Conservation (phyloP, 2,113 vertebrate species). For the Mionectes macconnelli region DNA sequence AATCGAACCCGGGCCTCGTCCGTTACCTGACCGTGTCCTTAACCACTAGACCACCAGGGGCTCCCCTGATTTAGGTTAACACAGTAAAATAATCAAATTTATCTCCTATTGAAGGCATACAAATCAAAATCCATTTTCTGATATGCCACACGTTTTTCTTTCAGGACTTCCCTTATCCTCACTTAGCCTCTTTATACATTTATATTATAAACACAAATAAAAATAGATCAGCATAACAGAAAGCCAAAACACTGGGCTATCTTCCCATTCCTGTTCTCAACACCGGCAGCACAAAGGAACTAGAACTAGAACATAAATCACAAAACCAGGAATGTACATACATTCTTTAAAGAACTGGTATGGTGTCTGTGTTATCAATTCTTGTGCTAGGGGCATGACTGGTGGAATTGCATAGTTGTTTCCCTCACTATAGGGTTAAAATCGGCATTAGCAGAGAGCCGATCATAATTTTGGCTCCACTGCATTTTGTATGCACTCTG, state of each 20-base stretch:
- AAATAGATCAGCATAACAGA: background rate
- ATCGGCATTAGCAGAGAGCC: rapidly evolving
- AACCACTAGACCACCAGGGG: too few species aligned
- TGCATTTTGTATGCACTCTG: background rate
- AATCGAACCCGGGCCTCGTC: too few species aligned
- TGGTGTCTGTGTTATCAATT: background rate
- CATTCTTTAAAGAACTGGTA: background rate
- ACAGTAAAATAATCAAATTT: background rate
- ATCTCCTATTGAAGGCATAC: background rate
- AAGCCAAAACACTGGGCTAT: background rate
- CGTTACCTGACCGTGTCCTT: too few species aligned
- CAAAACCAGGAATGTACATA: background rate
- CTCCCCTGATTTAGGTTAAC: background rate
- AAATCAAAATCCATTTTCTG: background rate
- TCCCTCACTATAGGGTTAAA: background rate
- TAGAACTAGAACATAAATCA: background rate
- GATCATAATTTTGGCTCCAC: background rate
- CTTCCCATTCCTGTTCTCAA: background rate
- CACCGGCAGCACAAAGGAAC: background rate
- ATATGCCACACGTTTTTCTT: background rate
- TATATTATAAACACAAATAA: background rate
- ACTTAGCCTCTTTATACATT: background rate
- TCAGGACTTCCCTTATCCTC: background rate
- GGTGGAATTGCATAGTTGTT: background rate
- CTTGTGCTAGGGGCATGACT: background rate